Evolutionary conservation across 2,797 vertebrate genomes (phyloP).

Genomic region (Bovichtus variegatus): DNA sequence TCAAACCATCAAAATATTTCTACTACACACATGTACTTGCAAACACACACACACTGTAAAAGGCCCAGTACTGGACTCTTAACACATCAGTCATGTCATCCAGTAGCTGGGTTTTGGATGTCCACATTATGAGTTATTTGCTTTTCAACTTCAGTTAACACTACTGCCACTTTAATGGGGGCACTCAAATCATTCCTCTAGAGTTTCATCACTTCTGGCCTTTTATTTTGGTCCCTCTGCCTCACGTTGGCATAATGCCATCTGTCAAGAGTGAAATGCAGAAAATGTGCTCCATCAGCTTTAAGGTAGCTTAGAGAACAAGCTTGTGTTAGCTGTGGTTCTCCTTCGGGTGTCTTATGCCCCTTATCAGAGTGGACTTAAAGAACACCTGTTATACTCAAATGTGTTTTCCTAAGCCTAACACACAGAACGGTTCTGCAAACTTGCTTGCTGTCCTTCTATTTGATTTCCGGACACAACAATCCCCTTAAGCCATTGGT

Average conservation of each 20-base stretch:
- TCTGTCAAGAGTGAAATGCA: constrained; percentile 46
- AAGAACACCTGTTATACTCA: not conserved
- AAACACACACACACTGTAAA: constrained; percentile 5
- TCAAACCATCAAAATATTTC: not conserved
- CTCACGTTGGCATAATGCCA: constrained; percentile 16
- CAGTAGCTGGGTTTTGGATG: constrained; percentile 38
- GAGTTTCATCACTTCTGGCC: constrained; percentile 62
- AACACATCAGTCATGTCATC: constrained; percentile 41
- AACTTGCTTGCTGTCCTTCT: not conserved
- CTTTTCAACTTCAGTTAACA: constrained; percentile 64
- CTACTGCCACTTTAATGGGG: constrained; percentile 48
- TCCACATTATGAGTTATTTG: constrained; percentile 60
- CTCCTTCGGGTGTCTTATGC: constrained; percentile 16
- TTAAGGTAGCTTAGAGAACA: constrained; percentile 36
- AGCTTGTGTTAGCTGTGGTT: constrained; percentile 23
- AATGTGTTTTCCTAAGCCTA: not conserved
- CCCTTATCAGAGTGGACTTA: constrained; percentile 11
- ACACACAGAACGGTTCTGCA: not conserved
- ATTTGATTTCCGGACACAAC: not conserved
- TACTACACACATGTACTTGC: not conserved
- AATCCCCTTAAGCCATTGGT: not conserved
- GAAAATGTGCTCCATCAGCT: constrained; percentile 61
- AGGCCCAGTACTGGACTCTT: not conserved
- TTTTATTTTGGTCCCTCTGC: constrained; percentile 43
- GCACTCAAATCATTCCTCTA: constrained; percentile 56